Evolutionary conservation across 2,888 invertebrate genomes (phyloP).

Genomic region (Nesidiocoris tenuis): DNA sequence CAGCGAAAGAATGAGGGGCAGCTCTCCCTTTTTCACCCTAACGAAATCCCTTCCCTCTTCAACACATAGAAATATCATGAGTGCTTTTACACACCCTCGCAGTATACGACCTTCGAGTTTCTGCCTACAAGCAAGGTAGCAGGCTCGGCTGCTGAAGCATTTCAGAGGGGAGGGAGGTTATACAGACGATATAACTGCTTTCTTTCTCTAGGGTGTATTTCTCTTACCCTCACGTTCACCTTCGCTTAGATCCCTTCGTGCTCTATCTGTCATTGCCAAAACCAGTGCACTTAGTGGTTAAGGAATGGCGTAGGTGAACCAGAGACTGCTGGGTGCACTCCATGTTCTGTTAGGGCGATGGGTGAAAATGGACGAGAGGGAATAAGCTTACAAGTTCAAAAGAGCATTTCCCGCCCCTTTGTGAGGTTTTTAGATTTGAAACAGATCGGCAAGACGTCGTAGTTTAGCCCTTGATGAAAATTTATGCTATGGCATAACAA

Average conservation of each 20-base stretch:
- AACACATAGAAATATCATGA: neutral
- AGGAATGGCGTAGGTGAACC: no score
- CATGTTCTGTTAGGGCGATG: neutral
- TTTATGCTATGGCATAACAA: no score
- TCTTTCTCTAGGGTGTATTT: neutral
- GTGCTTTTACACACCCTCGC: neutral
- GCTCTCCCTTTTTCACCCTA: neutral
- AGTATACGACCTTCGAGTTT: no score
- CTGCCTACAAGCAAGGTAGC: neutral
- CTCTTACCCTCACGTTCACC: neutral
- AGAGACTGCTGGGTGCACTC: neutral
- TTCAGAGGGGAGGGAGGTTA: neutral
- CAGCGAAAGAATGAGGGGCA: neutral
- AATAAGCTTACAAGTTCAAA: no score
- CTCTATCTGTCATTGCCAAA: neutral
- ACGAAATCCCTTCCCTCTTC: neutral
- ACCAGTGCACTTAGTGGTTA: neutral
- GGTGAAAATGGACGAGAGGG: no score
- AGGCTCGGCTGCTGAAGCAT: neutral
- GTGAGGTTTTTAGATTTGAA: no score
- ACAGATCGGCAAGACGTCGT: no score
- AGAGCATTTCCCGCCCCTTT: no score
- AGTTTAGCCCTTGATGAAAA: no score
- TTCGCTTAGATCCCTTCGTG: neutral
- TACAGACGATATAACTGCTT: neutral